A percentile compares a stretch with the other conserved stretches of the same genome.
Evolutionary conservation across 1,140 invertebrate genomes (phyloP).

Genomic region (Drosophila subpulchrella): DNA sequence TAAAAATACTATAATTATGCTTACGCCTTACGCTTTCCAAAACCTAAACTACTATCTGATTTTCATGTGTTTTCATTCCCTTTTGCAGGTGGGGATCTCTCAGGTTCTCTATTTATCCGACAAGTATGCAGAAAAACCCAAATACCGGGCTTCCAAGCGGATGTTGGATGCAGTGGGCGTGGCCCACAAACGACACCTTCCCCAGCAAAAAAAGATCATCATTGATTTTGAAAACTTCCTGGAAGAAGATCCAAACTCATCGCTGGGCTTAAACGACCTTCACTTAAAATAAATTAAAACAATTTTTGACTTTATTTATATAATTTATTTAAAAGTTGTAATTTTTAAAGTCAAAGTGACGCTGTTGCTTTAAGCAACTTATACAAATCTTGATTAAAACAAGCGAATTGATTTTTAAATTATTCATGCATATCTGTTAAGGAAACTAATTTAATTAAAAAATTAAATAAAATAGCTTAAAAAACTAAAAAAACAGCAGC

Average conservation of each 20-base stretch:
- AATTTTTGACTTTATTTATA: not conserved
- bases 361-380: not conserved
- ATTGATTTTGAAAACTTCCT: slow-evolving; percentile 54
- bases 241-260: slow-evolving; percentile 20
- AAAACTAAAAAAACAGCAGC: too few species aligned
- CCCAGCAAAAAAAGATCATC: slow-evolving; percentile 49
- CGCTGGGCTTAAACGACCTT: slow-evolving; percentile 10
- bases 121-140: slow-evolving; percentile 89
- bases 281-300: slow-evolving; percentile 3
- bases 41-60: too few species aligned
- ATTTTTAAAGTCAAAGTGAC: not conserved
- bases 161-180: slow-evolving; percentile 93
- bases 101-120: slow-evolving; percentile 92
- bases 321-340: not conserved
- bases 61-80: not conserved
- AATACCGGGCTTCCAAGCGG: slow-evolving; percentile 90
- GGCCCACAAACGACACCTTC: slow-evolving; percentile 84
- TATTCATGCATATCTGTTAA: too few species aligned
- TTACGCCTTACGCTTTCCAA: too few species aligned
- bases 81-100: slow-evolving; percentile 91
- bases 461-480: too few species aligned
- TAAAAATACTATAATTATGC: too few species aligned
- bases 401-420: not conserved
- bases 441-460: not conserved
- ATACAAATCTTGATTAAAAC: not conserved